phyloP scores from a whole-genome alignment of 1,140 invertebrate species.

The Drosophila equinoxialis region DNA sequence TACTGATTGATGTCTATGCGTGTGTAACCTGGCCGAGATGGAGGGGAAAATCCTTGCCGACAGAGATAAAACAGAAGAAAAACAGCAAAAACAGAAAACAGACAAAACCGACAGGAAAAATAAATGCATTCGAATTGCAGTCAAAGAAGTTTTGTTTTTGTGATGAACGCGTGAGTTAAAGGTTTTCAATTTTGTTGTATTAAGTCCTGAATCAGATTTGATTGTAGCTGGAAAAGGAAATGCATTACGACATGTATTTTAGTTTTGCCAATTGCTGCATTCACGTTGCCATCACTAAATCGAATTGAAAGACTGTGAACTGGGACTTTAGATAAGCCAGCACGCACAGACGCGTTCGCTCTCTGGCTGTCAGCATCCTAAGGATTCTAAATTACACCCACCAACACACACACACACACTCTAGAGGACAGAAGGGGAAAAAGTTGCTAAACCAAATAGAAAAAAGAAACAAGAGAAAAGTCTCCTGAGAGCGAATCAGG shows the following conservation, averaged over 20 bases:
- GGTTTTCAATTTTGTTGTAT: too few relatives aligned
- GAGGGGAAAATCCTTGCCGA: slow-evolving; percentile 19
- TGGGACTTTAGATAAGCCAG: slow-evolving; percentile 58
- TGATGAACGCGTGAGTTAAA: slow-evolving; percentile 16
- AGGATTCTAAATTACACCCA: slow-evolving; percentile 67
- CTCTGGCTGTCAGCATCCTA: slow-evolving; percentile 68
- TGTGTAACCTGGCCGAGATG: slow-evolving; percentile 34
- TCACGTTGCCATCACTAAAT: slow-evolving; percentile 14
- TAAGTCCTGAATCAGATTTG: too few relatives aligned
- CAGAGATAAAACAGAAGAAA: slow-evolving; percentile 1
- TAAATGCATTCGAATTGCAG: slow-evolving; percentile 69
- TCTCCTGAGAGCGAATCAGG: not conserved
- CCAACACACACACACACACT: slow-evolving; percentile 23
- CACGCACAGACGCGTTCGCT: slow-evolving; percentile 63
- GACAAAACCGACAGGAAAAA: slow-evolving; percentile 3
- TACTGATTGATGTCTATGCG: slow-evolving; percentile 66
- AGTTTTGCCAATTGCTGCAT: not conserved
- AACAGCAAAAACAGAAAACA: not conserved
- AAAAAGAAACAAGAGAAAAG: not conserved
- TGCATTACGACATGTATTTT: not conserved
- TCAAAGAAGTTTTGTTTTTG: slow-evolving; percentile 25
- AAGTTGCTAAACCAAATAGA: not conserved
- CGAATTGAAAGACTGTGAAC: slow-evolving; percentile 33
- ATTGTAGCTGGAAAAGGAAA: too few relatives aligned
- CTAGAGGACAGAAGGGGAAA: slow-evolving; percentile 8